Conservation (phyloP, 2,888 invertebrate species). For the Orchestes rusci region DNA sequence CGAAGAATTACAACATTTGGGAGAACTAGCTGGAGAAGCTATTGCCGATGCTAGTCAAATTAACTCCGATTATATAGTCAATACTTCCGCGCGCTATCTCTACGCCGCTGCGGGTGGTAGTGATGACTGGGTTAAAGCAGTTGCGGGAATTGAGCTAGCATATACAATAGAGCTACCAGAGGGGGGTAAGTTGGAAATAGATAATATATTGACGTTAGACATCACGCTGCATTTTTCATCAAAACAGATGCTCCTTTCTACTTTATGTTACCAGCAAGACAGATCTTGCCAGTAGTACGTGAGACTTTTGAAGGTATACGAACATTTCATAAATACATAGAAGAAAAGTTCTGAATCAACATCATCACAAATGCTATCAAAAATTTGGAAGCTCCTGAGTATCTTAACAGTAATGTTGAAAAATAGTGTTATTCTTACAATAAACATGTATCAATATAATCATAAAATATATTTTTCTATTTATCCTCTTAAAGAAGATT, state of each 20-base stretch:
- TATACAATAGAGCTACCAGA: constrained; percentile 58
- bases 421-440: too few relatives aligned
- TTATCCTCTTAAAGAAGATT: too few relatives aligned
- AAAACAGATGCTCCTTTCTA: constrained; percentile 40
- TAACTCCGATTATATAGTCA: constrained; percentile 48
- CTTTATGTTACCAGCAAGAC: constrained; percentile 51
- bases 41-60: constrained; percentile 35
- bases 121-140: constrained; percentile 57
- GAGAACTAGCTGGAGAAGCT: constrained; percentile 42
- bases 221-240: constrained; percentile 3
- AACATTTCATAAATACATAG: constrained; percentile 44
- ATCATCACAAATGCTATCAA: background rate
- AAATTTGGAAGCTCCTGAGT: background rate
- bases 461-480: too few relatives aligned
- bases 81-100: constrained; percentile 43
- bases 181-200: constrained; percentile 45
- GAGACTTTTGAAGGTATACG: constrained; percentile 56
- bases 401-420: too few relatives aligned
- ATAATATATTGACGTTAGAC: constrained; percentile 30
- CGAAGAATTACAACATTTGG: constrained; percentile 44
- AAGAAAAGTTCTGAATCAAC: constrained; percentile 13
- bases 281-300: constrained; percentile 49
- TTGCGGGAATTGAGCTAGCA: constrained; percentile 48
- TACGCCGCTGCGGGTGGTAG: constrained; percentile 55
- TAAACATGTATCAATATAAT: too few relatives aligned